Base-by-base conservation (phyloP, 1,140 invertebrate genomes). In the Ridgeia piscesae region DNA sequence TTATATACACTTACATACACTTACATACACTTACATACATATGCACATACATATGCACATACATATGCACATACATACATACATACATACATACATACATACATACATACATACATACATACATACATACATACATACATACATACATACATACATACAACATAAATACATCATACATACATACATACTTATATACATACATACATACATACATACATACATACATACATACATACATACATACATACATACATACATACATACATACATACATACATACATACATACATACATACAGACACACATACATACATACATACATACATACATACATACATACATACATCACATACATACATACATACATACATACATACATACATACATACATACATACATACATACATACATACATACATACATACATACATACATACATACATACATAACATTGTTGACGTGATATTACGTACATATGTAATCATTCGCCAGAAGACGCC, bases 21-120 rank as follows among this genome's bases (percentile, higher is more conserved):
- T 17, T n/a, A 90, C 35, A 90, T 27, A 90, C 35, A n/a, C 35
- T 2, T n/a, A 90, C n/a, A 90, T 90, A 90, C n/a, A 90, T 90
- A 90, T n/a, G 33, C n/a, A 90, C n/a, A 90, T n/a, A 90, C n/a
- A 90, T n/a, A 90, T n/a, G n/a, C n/a, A 9, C n/a, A n/a, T 90
- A 90, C 1, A n/a, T 90, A 90, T 90, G n/a, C n/a, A 90, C 33
- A 9, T 90, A 6, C 1, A 90, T 9, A 90, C n/a, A 6, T 90
- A n/a, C 33, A 90, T 90, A n/a, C 1, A 9, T 90, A 90, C 33
- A 90, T 9, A 6, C n/a, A 89, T 33, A 33, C 11, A 33, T 33
- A 33, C 27, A 89, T 89, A 34, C 31, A 89, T 34, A 33, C 31
- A 89, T 89, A 89, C 11, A 89, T 33, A 33, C 11, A 33, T 89